phyloP scores from a whole-genome alignment of 2,888 invertebrate genomes.

The Hirtodrosophila confusa region DNA sequence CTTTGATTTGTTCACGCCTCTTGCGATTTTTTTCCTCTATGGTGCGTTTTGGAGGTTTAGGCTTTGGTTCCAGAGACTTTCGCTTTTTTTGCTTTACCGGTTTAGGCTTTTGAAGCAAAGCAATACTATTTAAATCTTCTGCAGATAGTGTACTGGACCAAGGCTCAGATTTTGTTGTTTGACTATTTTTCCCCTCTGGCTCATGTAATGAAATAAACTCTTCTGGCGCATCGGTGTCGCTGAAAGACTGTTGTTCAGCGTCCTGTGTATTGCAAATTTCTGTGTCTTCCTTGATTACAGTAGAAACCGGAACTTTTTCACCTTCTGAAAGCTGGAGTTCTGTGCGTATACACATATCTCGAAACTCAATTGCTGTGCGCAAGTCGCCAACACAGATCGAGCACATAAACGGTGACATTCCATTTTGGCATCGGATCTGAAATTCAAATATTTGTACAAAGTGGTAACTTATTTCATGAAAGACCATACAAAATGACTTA shows the following conservation, averaged over 20 bases:
- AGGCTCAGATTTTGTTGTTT: conserved; percentile 17
- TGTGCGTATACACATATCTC: conserved; percentile 54
- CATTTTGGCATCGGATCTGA: conserved; percentile 42
- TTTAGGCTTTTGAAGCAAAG: conserved; percentile 8
- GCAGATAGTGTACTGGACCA: background rate
- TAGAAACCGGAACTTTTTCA: background rate
- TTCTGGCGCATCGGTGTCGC: conserved; percentile 4
- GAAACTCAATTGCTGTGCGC: conserved; percentile 53
- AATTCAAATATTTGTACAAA: background rate
- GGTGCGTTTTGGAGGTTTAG: conserved; percentile 25
- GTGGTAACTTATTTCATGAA: too few species aligned
- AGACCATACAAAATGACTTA: background rate
- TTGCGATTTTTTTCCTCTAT: conserved; percentile 58
- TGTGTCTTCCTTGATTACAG: conserved; percentile 8
- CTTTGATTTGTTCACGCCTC: conserved; percentile 59
- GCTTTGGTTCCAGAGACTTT: conserved; percentile 1
- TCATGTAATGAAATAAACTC: conserved; percentile 8
- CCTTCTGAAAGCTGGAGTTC: conserved; percentile 37
- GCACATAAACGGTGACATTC: conserved; percentile 35
- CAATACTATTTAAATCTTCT: conserved; percentile 52
- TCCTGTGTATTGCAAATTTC: conserved; percentile 5
- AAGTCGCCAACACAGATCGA: conserved; percentile 38
- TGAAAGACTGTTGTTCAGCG: background rate
- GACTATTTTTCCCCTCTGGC: conserved; percentile 3
- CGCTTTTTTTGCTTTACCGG: conserved; percentile 8